These are phyloP conservation scores for Arrhopalites spinosus DNA, from an alignment of 2,888 invertebrate species.

Conservation along the genomic window DNA sequence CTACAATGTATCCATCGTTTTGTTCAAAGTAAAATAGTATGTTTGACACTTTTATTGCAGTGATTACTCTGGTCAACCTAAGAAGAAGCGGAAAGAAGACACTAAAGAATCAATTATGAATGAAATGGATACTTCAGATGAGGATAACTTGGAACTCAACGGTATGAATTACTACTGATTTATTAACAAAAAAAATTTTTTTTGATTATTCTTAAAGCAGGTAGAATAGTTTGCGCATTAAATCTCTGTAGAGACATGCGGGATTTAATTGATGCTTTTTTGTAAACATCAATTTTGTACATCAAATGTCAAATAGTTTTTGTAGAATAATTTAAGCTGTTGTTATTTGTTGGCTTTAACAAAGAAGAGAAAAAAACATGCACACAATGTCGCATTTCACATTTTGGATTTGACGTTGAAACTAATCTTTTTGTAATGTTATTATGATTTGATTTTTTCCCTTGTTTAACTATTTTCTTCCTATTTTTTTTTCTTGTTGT, in stretches of 20 bases:
- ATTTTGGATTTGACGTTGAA: not conserved
- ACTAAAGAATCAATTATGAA: constrained; percentile 53
- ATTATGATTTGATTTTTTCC: not conserved
- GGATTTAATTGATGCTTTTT: no score
- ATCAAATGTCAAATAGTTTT: no score
- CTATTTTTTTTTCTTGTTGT: not conserved
- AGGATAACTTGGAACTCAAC: constrained; percentile 53
- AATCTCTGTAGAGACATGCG: no score
- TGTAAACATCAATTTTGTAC: no score
- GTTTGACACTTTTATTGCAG: constrained; percentile 37
- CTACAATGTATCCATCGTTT: no score
- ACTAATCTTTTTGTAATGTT: not conserved
- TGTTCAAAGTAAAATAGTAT: no score
- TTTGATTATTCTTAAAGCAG: not conserved
- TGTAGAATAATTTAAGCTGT: no score
- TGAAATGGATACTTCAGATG: constrained; percentile 56
- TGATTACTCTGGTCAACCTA: constrained; percentile 55
- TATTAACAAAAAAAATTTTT: not conserved
- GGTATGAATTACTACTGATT: constrained; percentile 40
- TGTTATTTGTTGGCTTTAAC: no score
- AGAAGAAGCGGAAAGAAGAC: constrained; percentile 55
- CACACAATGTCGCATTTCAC: no score
- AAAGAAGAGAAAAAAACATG: no score
- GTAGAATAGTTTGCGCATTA: no score
- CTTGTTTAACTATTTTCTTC: not conserved